Conservation (phyloP, 2,888 invertebrate genomes). For the Stomorhina lunata region DNA sequence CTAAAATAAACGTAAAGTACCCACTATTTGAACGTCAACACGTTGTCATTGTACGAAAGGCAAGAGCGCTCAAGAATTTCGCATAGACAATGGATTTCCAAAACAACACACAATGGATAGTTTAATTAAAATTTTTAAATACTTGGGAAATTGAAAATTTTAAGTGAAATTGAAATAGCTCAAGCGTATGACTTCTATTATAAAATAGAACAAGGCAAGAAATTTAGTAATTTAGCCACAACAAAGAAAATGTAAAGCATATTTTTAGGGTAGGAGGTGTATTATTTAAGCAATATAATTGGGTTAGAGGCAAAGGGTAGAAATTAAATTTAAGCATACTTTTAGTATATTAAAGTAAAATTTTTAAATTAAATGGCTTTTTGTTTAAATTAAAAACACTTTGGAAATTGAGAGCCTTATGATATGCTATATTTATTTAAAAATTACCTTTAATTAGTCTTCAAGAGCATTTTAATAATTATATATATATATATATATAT, state of each 20-base stretch:
- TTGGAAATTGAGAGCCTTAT: too few relatives aligned
- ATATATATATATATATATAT: too few relatives aligned
- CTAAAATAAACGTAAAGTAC: not conserved
- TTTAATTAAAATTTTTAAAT: constrained; percentile 59
- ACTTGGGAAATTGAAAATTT: constrained; percentile 43
- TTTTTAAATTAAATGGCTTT: too few relatives aligned
- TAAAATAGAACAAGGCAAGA: not conserved
- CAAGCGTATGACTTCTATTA: constrained; percentile 33
- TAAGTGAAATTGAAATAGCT: constrained; percentile 42
- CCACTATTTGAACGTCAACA: constrained; percentile 15
- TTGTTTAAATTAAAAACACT: too few relatives aligned
- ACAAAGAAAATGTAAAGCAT: constrained; percentile 9
- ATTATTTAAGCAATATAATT: not conserved
- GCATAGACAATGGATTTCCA: constrained; percentile 34
- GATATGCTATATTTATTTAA: too few relatives aligned
- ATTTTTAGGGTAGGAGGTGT: not conserved
- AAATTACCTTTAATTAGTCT: too few relatives aligned
- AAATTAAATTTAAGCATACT: too few relatives aligned
- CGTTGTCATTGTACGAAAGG: constrained; percentile 17
- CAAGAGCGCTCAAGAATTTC: too few relatives aligned
- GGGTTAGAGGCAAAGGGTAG: too few relatives aligned
- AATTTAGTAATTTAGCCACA: not conserved
- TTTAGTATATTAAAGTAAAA: too few relatives aligned
- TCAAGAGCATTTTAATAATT: too few relatives aligned
- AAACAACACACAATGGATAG: constrained; percentile 46